Evolutionary conservation across 2,888 invertebrate genomes (phyloP).

Genomic region (Rhamnusium bicolor): DNA sequence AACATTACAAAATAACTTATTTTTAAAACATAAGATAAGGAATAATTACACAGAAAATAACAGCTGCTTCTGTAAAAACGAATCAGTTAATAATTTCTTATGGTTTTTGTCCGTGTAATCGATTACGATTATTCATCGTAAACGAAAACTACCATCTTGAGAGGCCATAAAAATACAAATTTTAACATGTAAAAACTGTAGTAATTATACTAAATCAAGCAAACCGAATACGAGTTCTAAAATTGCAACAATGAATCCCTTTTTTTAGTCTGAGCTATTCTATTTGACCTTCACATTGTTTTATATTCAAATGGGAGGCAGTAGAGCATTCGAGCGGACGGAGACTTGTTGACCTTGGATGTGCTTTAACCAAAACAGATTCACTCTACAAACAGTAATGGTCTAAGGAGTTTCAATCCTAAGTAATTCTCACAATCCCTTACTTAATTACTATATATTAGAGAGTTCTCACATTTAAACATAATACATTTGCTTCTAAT

Average conservation of each 20-base stretch:
- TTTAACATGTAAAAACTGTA: neutral
- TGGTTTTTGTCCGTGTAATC: no score
- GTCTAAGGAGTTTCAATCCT: constrained; percentile 20
- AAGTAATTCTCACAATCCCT: constrained; percentile 30
- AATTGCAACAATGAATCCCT: constrained; percentile 13
- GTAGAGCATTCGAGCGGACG: constrained; percentile 57
- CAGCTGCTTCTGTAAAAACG: no score
- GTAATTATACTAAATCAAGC: neutral
- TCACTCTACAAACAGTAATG: constrained; percentile 33
- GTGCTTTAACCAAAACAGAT: constrained; percentile 47
- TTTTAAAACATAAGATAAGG: no score
- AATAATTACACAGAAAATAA: no score
- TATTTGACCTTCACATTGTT: constrained; percentile 51
- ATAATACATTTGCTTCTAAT: constrained; percentile 18
- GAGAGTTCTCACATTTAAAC: constrained; percentile 18
- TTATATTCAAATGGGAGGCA: constrained; percentile 58
- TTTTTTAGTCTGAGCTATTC: constrained; percentile 23
- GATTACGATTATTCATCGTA: constrained; percentile 1
- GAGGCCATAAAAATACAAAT: neutral
- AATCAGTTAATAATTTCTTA: no score
- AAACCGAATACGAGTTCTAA: neutral
- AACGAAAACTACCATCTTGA: neutral
- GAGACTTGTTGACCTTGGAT: constrained; percentile 58
- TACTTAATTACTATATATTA: constrained; percentile 26
- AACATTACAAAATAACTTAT: no score